Evolutionary conservation across 2,113 vertebrate species (phyloP).

Genomic region (Neogale vison): DNA sequence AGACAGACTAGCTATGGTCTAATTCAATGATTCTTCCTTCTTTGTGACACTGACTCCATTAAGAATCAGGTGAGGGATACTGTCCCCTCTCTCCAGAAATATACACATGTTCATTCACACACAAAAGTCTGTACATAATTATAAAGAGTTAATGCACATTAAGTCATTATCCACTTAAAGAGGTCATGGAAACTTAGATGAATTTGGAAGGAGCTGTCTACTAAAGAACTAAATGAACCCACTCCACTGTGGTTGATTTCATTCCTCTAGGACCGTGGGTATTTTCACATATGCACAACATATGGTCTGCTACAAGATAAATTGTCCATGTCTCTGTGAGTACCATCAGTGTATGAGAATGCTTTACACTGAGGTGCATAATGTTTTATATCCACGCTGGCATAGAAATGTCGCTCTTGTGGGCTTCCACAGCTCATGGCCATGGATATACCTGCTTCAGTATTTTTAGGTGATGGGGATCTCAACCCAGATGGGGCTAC

Average conservation of each 20-base stretch:
- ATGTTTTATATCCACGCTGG: neutral
- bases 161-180: neutral
- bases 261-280: fast-evolving
- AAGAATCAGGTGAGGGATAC: neutral
- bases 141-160: neutral
- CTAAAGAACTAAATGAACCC: neutral
- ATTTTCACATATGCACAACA: neutral
- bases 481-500: neutral
- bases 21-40: neutral
- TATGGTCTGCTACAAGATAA: neutral
- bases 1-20: neutral
- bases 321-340: neutral
- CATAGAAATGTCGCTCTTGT: neutral
- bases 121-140: neutral
- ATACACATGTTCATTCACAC: neutral
- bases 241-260: neutral
- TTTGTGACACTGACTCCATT: neutral
- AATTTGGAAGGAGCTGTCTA: neutral
- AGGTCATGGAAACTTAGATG: neutral
- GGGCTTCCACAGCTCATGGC: neutral
- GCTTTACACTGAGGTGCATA: neutral
- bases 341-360: fast-evolving
- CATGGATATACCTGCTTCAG: neutral
- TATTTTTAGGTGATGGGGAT: neutral
- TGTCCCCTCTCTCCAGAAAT: neutral